A percentile compares a stretch with the other conserved stretches of the same genome.
Conservation (phyloP, 2,113 vertebrate genomes). For the Donacobius atricapilla region DNA sequence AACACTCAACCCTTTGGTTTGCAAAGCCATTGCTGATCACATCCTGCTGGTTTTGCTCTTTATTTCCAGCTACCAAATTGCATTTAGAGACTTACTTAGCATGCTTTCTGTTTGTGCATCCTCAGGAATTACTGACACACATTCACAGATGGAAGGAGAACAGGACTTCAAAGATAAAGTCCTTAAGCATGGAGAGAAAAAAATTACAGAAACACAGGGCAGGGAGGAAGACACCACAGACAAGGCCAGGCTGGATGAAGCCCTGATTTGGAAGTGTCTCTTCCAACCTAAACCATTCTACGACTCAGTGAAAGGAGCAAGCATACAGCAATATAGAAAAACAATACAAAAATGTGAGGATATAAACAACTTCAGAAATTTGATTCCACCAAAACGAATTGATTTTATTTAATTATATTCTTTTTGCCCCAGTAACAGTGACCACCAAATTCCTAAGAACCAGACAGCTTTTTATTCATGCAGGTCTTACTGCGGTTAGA, state of each 20-base stretch:
- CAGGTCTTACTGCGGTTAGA: neutral
- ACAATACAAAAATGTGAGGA: neutral
- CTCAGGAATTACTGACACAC: neutral
- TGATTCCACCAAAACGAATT: neutral
- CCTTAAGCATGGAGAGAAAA: neutral
- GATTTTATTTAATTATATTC: neutral
- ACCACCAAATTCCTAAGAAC: neutral
- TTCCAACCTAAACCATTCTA: neutral
- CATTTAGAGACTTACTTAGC: neutral
- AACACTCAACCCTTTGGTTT: neutral
- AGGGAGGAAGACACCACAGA: neutral
- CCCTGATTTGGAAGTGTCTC: neutral
- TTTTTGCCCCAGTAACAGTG: neutral
- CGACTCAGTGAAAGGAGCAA: neutral
- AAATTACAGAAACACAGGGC: neutral
- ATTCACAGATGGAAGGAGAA: neutral
- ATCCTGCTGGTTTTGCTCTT: neutral
- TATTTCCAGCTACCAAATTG: neutral
- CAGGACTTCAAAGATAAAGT: neutral
- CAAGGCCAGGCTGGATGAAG: neutral
- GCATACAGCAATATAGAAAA: neutral
- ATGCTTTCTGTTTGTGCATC: neutral
- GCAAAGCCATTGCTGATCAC: neutral
- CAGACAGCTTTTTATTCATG: neutral
- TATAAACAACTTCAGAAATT: neutral